Base-by-base conservation (phyloP, 1,140 invertebrate genomes). In the Caenorhabditis briggsae region DNA sequence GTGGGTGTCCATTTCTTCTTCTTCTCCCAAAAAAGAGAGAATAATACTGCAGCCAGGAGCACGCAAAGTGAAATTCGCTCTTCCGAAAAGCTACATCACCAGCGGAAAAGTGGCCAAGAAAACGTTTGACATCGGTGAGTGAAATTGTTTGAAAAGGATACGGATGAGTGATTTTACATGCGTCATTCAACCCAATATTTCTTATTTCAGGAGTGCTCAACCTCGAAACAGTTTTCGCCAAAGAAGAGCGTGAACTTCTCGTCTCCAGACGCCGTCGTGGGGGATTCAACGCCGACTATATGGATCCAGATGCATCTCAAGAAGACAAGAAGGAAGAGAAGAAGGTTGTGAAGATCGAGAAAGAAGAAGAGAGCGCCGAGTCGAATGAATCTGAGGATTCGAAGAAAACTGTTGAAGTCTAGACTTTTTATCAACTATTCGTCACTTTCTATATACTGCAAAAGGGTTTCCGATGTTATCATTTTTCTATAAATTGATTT, bases 1-100 rank as follows among this genome's bases (percentile, higher is more conserved):
- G 64, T 65, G 50, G 23, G 48, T 41, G 43, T 55, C n/a, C 8
- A n/a, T 16, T 9, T 33, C 33, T 33, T 33, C 33, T 16, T 33
- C 55, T 82, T 33, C n/a, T 0, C 12, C 18, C n/a, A 0, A 12
- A 20, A 82, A 46, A 46, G 20, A 23, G 5, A 11, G 33, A 55
- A 33, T 56, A 33, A 20, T 12, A 8, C 43, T 86, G 46, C 53
- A 87, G 86, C 86, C 86, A 16, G 86, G 86, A 48, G 78, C 86
- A 23, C 64, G 86, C 46, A 87, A 87, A 25, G 82, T 87, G 56
- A 87, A 87, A 41, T 83, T 87, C 64, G 82, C 53, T 33, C 78
- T 87, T 55, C 86, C 86, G 55, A 87, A 87, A 64, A 74, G 23
- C 23, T 87, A 87, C 86, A 87, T 87, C 86, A 87, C 86, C 33